Evolutionary conservation across 2,888 invertebrate species (phyloP), one percentile per base, ranked within the genome.

Genomic region (Ormyrus pomaceus): DNA sequence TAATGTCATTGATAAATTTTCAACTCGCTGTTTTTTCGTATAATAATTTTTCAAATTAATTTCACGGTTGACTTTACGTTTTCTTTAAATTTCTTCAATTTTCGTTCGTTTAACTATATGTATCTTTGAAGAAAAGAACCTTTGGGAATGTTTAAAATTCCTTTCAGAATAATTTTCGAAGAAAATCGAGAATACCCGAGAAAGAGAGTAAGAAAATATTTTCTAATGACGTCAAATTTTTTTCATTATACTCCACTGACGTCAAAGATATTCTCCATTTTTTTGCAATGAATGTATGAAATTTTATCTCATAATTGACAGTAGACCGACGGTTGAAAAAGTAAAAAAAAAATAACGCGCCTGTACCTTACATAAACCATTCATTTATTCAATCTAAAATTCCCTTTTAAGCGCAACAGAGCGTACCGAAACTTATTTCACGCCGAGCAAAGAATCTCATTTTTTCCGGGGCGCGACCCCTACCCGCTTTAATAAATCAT

Each of bases 161-260:
- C 50, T 59, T 4, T 46, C 50, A 11, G 58, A 68, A 70, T 59
- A 56, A 10, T 70, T 59, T 70, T 13, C 59, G 10, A 59, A 48
- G 59, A 59, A 70, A 59, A 58, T 58, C 1, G 10, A 19, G 10
- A 7, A 5, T 2, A 50, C 13, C 45, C 4, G 46, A n/a, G 58
- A 13, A 56, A 46, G 50, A 70, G 59, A 59, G 56, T 19, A 59
- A 70, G 6, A 19, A 50, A 70, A 70, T 50, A 50, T 19, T 70
- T 59, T 70, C 50, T 6, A 45, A 5, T 4, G 7, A 11, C n/a
- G 13, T 45, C 11, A n/a, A 48, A 56, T 6, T 69, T 69, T 69
- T 13, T 56, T 13, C 59, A 46, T 50, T 59, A 48, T 4, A 34
- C 6, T 11, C 1, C 59, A 59, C 10, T 50, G 10, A 8, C 1